Conservation (phyloP, 2,113 vertebrate species). For the Mustela lutreola region DNA sequence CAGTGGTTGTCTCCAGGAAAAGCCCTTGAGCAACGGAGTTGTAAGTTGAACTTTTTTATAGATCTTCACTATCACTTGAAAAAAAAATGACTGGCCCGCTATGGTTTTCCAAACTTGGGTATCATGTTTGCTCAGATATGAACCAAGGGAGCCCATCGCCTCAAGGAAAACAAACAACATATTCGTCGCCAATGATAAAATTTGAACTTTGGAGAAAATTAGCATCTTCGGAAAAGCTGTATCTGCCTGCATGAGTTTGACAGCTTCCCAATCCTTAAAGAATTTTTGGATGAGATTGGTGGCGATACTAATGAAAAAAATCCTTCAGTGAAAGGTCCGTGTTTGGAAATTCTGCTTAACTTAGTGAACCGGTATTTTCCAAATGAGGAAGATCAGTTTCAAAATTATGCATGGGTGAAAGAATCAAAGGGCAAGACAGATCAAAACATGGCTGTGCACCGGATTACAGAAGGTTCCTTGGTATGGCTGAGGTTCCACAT, state of each 20-base stretch:
- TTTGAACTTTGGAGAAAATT: not conserved
- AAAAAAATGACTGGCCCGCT: not conserved
- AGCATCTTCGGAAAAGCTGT: not conserved
- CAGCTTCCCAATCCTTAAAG: not conserved
- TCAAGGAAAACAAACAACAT: not conserved
- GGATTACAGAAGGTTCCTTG: not conserved
- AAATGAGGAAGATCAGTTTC: not conserved
- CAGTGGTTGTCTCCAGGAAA: not conserved
- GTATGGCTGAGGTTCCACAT: not conserved
- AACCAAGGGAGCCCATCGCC: not conserved
- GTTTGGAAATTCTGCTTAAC: not conserved
- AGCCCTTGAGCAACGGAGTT: not conserved
- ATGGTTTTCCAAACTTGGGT: not conserved
- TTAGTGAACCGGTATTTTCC: not conserved
- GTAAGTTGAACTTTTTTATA: not conserved
- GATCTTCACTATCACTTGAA: not conserved
- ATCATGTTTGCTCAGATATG: not conserved
- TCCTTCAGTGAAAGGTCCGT: not conserved
- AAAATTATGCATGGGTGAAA: not conserved
- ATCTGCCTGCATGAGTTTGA: not conserved
- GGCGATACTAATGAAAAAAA: not conserved
- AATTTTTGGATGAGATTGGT: conserved; percentile 7
- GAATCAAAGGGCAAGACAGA: not conserved
- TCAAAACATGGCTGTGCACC: not conserved
- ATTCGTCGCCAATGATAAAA: not conserved